A percentile compares a stretch with the other conserved stretches of the same genome.
Evolutionary conservation across 2,797 vertebrate genomes (phyloP).

Genomic region (Octomys mimax): DNA sequence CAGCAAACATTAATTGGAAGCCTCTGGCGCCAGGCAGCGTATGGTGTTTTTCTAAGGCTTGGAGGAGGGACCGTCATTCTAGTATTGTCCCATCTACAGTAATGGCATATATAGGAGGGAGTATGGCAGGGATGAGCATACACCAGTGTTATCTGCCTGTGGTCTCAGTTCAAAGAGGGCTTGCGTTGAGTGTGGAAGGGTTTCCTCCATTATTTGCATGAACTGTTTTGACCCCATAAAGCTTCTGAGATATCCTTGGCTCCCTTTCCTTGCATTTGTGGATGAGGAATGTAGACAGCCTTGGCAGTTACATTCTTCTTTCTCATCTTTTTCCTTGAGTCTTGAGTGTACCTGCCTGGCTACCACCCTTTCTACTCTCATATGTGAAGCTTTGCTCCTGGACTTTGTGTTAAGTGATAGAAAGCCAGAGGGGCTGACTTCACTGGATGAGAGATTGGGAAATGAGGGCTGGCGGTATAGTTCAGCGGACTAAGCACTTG

Average conservation of each 20-base stretch:
- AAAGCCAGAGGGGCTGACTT: not conserved
- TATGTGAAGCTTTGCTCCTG: not conserved
- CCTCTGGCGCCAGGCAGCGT: conserved; percentile 32
- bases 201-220: not conserved
- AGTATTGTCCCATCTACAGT: not conserved
- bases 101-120: not conserved
- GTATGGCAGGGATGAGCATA: not conserved
- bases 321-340: not conserved
- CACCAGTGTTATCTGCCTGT: too few species aligned
- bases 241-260: not conserved
- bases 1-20: conserved; percentile 55
- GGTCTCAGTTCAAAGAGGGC: not conserved
- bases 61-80: not conserved
- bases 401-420: not conserved
- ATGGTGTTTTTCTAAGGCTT: not conserved
- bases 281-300: not conserved
- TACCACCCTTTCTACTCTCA: not conserved
- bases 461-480: not conserved
- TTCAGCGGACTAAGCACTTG: too few species aligned
- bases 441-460: not conserved
- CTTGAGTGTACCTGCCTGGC: not conserved
- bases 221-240: not conserved
- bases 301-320: not conserved
- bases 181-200: not conserved
- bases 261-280: not conserved